Base-by-base conservation (phyloP, 2,797 vertebrate genomes). In the Chrosomus eos region DNA sequence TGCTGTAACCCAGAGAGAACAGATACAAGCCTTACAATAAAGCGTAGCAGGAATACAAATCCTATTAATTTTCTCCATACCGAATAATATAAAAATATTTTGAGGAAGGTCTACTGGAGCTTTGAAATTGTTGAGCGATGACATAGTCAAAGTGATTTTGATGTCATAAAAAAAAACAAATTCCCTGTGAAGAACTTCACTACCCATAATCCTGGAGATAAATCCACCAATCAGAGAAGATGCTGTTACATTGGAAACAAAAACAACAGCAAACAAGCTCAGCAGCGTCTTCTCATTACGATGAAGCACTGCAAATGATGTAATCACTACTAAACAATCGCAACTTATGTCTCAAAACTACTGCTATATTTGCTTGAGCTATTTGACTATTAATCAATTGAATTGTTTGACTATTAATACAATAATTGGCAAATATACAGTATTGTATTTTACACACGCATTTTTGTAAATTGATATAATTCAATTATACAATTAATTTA, bases 1-100 rank as follows among this genome's bases (percentile, higher is more conserved):
- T 23, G 95, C 98, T 99, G 90, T 26, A 89, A 81, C 23, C 38
- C 48, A 55, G 55, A 81, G 73, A 40, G 85, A 43, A 83, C 80
- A 88, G 77, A 86, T 62, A 58, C 77, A 1, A 79, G 68, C 87
- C 55, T 91, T 16, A 36, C 53, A 19, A 77, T 26, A 62, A 21
- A 55, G 19, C 1, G 3, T 31, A 55, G 31, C 11, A 75, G 36
- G 74, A 3, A 73, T 26, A 64, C 33, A 36, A 8, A 31, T 33
- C 38, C 13, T 21, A 19, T 23, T 68, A 10, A 71, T 55, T 72
- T 64, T 55, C 11, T 53, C 23, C 38, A 72, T 19, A 64, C 33
- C 4, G 18, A 74, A 74, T 36, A 74, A 74, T 19, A 74, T 53
- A 19, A 55, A n/a, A 55, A 36, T 13, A 31, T n/a, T 75, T n/a